Base-by-base conservation (phyloP, 2,888 invertebrate species). In the Deroplatys truncata region DNA sequence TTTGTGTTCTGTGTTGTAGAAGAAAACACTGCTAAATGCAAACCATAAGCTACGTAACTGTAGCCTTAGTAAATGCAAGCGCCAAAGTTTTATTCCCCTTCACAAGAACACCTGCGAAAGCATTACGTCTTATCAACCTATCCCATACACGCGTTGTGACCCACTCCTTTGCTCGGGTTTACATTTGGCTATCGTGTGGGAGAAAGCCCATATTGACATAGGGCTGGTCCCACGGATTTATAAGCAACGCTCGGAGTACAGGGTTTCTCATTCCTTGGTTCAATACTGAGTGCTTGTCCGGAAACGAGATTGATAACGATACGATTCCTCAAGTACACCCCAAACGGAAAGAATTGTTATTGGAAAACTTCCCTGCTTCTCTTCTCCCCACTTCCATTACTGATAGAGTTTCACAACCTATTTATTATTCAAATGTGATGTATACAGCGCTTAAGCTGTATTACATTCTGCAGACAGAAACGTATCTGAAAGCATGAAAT, bases 71-170 rank as follows among this genome's bases (percentile, higher is more conserved):
- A 35, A 35, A 35, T 35, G 35, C 35, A 35, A 35, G 35, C 7
- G 9, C 35, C 0, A 35, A 3, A 31, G 5, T 31, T 35, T 8
- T 35, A 35, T 0, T 8, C 9, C 9, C 13, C 10, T 43, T 13
- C 13, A 13, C 13, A 13, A 43, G 43, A 43, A 13, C 13, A 43
- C 43, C 13, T 43, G 43, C 1, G 13, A 43, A 43, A 43, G 43
- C 10, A 13, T 10, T 13, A 5, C 5, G 4, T 1, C 1, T 9
- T 9, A 0, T 9, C 9, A 35, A 1, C 7, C 8, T 9, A 9
- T 35, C 35, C 35, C 9, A 31, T 35, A 35, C 43, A 13, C 0
- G 43, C 7, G 35, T 8, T 13, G 43, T 43, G 43, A 13, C 13
- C 43, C 43, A 13, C 13, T 43, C 10, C 13, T 1, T 13, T 13